A percentile compares a stretch with the other conserved stretches of the same genome.
Conservation (phyloP, 2,888 invertebrate genomes). For the Philereme vetulata region DNA sequence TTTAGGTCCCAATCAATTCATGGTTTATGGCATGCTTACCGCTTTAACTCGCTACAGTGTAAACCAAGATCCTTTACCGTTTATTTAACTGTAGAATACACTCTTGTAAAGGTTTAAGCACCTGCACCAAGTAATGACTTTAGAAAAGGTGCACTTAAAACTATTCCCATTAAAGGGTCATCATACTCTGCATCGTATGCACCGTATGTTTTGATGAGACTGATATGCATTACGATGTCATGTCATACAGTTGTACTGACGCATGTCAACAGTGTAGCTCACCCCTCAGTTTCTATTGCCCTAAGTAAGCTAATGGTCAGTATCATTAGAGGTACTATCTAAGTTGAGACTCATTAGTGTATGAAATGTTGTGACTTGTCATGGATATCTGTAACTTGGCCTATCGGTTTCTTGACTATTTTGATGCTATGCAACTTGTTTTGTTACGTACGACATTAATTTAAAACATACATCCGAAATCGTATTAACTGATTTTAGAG, state of each 20-base stretch:
- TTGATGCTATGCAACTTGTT: too few species aligned
- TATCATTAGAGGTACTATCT: constrained; percentile 25
- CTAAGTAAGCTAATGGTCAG: constrained; percentile 18
- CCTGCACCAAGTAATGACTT: constrained; percentile 24
- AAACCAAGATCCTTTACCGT: neutral
- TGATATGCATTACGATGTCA: too few species aligned
- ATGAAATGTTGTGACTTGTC: neutral
- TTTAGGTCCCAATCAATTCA: neutral
- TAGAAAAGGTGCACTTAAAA: constrained; percentile 28
- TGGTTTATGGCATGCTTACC: neutral
- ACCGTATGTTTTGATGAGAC: too few species aligned
- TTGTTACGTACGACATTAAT: too few species aligned
- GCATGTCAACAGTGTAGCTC: too few species aligned
- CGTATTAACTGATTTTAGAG: too few species aligned
- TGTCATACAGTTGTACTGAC: too few species aligned
- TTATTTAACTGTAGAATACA: constrained; percentile 2
- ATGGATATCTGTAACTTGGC: too few species aligned
- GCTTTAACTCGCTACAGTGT: neutral
- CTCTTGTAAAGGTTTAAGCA: constrained; percentile 1
- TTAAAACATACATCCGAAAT: too few species aligned
- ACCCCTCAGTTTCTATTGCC: constrained; percentile 20
- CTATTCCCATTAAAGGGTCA: constrained; percentile 23
- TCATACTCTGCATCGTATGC: too few species aligned
- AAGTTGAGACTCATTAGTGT: constrained; percentile 20
- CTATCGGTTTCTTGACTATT: too few species aligned